Evolutionary conservation across 2,888 invertebrate genomes (phyloP).

Genomic region (Habrosyne pyritoides): DNA sequence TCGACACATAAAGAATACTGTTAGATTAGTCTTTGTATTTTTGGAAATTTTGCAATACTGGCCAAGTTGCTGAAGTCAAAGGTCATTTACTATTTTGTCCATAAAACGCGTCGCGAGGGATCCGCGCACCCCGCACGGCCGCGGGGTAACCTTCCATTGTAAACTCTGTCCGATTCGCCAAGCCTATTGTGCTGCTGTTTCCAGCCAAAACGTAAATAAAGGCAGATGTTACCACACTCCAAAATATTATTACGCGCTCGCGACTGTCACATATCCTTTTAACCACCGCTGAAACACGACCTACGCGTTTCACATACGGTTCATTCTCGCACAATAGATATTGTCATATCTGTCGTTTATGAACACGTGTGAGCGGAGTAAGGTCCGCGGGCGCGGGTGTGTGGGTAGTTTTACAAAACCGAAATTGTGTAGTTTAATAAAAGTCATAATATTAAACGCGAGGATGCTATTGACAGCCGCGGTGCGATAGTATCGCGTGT

Average conservation of each 20-base stretch:
- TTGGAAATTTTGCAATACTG: slow-evolving; percentile 14
- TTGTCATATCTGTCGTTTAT: slow-evolving; percentile 27
- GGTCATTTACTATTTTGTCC: slow-evolving; percentile 60
- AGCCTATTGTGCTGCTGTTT: slow-evolving; percentile 76
- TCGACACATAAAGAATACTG: no score
- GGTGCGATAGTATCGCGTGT: slow-evolving; percentile 35
- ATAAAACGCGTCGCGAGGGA: slow-evolving; percentile 48
- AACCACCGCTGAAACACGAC: slow-evolving; percentile 32
- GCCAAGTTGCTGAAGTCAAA: slow-evolving; percentile 34
- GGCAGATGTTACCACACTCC: slow-evolving; percentile 81
- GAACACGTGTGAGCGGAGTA: slow-evolving; percentile 46
- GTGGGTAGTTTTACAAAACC: slow-evolving; percentile 80
- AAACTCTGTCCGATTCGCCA: slow-evolving; percentile 66
- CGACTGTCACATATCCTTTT: slow-evolving; percentile 28
- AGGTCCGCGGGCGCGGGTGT: slow-evolving; percentile 56
- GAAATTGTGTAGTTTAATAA: slow-evolving; percentile 77
- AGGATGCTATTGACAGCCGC: slow-evolving; percentile 69
- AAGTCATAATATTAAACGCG: slow-evolving; percentile 73
- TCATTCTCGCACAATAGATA: neutral
- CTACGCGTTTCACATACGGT: neutral
- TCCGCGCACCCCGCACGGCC: slow-evolving; percentile 30
- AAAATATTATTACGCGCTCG: slow-evolving; percentile 49
- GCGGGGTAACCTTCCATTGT: slow-evolving; percentile 58
- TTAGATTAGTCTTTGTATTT: neutral
- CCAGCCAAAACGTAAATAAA: slow-evolving; percentile 82